These are phyloP conservation scores for Eulemur rubriventer DNA, from an alignment of 2,797 vertebrate genomes.

Conservation along the genomic window DNA sequence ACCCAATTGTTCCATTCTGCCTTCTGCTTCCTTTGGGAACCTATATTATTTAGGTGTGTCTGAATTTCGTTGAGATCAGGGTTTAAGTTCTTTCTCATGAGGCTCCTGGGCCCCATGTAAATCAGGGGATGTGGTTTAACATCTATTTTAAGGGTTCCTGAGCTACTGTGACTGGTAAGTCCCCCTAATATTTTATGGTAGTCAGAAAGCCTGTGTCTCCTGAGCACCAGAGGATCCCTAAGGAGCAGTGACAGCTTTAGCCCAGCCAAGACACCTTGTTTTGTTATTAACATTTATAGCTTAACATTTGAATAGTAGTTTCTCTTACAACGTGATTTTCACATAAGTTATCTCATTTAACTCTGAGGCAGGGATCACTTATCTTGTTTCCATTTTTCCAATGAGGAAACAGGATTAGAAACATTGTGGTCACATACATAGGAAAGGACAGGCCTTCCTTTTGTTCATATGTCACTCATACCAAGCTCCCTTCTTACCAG, in stretches of 20 bases:
- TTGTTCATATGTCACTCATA: neutral
- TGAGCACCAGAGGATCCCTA: neutral
- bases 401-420: conserved; percentile 18
- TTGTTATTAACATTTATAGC: conserved; percentile 9
- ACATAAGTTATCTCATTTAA: neutral
- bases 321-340: conserved; percentile 37
- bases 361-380: neutral
- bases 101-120: neutral
- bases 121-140: neutral
- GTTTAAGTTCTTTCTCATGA: neutral
- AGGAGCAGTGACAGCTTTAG: neutral
- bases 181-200: neutral
- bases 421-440: neutral
- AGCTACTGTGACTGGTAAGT: conserved; percentile 22
- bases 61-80: conserved; percentile 28
- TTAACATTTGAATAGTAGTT: conserved; percentile 7
- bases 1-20: neutral
- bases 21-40: neutral
- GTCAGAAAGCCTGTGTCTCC: neutral
- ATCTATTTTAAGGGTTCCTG: conserved; percentile 47
- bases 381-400: conserved; percentile 26
- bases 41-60: neutral
- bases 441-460: neutral
- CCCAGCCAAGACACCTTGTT: neutral
- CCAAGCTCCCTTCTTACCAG: neutral